Percentiles rank a stretch among this genome's conserved stretches.
These are phyloP conservation scores for Vidua chalybeata DNA, from an alignment of 2,113 vertebrate species.

Conservation along the genomic window DNA sequence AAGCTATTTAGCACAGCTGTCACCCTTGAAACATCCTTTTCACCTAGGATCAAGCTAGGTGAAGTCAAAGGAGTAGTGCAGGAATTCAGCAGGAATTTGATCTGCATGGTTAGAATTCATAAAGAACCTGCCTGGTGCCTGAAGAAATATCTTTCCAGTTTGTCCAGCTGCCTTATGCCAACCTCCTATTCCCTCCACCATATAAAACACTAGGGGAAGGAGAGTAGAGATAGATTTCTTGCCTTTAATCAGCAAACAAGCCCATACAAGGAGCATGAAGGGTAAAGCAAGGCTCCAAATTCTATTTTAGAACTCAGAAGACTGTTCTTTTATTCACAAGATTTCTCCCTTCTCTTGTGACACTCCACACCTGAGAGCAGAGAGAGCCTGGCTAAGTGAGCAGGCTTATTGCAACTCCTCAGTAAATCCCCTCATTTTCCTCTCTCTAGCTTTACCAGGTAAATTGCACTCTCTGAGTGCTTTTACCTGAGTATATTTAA, in stretches of 20 bases:
- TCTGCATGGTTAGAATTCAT: not conserved
- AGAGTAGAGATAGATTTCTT: not conserved
- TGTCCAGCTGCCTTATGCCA: not conserved
- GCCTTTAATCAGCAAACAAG: not conserved
- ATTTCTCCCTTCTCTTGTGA: not conserved
- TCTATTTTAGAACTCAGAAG: not conserved
- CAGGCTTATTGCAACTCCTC: not conserved
- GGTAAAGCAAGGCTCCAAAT: not conserved
- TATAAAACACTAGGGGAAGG: accelerated
- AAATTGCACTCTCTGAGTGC: not conserved
- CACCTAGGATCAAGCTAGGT: not conserved
- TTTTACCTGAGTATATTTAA: not conserved
- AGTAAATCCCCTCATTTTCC: not conserved
- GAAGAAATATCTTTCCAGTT: not conserved
- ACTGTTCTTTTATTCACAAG: not conserved
- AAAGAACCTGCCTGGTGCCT: not conserved
- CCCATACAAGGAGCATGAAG: accelerated
- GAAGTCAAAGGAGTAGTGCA: not conserved
- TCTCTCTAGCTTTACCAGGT: not conserved
- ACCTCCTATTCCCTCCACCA: not conserved
- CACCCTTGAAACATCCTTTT: not conserved
- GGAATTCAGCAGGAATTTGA: not conserved
- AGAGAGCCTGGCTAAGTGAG: not conserved
- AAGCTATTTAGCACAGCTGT: not conserved
- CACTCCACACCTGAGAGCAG: not conserved